These are phyloP conservation scores for Lithobates pipiens DNA, from an alignment of 2,797 vertebrate species.

Conservation along the genomic window DNA sequence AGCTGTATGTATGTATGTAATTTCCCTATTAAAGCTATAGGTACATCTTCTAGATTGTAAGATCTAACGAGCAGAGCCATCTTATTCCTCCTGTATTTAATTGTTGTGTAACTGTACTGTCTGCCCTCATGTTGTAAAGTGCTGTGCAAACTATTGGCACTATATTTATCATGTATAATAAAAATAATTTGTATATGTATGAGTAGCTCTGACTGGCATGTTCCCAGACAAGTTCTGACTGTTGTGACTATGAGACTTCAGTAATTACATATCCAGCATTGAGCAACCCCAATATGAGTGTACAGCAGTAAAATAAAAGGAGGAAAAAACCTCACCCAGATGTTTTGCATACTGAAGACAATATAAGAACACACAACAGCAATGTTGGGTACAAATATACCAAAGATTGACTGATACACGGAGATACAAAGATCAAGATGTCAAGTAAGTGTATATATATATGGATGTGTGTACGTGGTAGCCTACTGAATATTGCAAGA, in stretches of 20 bases:
- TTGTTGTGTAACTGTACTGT: no score
- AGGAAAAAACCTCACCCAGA: slow-evolving; percentile 29
- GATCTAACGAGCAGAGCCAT: no score
- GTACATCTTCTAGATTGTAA: no score
- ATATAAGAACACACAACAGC: not conserved
- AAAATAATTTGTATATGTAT: not conserved
- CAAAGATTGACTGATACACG: not conserved
- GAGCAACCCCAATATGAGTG: slow-evolving; percentile 24
- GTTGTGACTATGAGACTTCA: not conserved
- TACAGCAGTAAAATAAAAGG: not conserved
- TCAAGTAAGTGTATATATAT: slow-evolving; percentile 25
- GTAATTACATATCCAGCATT: slow-evolving; percentile 13
- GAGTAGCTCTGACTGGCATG: not conserved
- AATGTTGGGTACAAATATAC: slow-evolving; percentile 5
- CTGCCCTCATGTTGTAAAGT: no score
- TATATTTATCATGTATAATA: no score
- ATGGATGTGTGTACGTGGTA: not conserved
- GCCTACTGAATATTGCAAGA: not conserved
- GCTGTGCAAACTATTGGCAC: no score
- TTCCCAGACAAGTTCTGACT: not conserved
- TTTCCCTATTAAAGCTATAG: no score
- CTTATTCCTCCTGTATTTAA: no score
- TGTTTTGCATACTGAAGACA: slow-evolving; percentile 24
- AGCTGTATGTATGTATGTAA: no score
- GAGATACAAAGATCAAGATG: not conserved